phyloP scores from a whole-genome alignment of 2,797 vertebrate genomes.

The Gymnothorax reevesii region DNA sequence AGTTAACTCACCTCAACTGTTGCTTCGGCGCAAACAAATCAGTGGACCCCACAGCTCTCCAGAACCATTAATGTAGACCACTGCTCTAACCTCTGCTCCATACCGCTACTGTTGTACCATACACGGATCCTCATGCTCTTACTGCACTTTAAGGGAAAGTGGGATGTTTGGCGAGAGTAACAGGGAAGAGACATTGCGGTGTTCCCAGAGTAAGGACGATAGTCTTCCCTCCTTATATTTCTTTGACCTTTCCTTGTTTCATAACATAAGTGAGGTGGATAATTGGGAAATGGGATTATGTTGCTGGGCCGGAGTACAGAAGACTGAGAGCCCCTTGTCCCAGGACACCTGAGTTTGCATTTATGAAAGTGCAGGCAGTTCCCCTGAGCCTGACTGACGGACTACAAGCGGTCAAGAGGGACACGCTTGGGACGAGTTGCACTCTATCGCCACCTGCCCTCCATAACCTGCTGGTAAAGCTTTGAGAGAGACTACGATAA shows the following conservation, averaged over 20 bases:
- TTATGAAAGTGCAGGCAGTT: not conserved
- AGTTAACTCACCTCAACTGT: not conserved
- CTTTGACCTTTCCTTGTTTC: not conserved
- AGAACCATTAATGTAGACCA: not conserved
- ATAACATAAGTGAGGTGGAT: not conserved
- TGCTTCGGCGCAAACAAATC: no score
- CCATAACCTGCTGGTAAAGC: not conserved
- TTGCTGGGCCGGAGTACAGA: not conserved
- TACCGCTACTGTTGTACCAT: not conserved
- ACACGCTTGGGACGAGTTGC: not conserved
- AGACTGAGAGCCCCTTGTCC: not conserved
- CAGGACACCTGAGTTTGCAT: not conserved
- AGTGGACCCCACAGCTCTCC: no score
- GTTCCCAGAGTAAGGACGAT: not conserved
- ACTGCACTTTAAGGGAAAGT: not conserved
- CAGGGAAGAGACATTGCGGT: not conserved
- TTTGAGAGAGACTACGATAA: not conserved
- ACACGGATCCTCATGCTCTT: not conserved
- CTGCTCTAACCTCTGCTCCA: not conserved
- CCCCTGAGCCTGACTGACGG: not conserved
- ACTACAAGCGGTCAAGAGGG: not conserved
- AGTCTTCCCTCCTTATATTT: not conserved
- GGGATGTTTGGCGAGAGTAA: not conserved
- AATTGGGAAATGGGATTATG: conserved; percentile 5
- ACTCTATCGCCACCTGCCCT: not conserved